phyloP scores from a whole-genome alignment of 2,113 vertebrate genomes.

The Rhinoderma darwinii region DNA sequence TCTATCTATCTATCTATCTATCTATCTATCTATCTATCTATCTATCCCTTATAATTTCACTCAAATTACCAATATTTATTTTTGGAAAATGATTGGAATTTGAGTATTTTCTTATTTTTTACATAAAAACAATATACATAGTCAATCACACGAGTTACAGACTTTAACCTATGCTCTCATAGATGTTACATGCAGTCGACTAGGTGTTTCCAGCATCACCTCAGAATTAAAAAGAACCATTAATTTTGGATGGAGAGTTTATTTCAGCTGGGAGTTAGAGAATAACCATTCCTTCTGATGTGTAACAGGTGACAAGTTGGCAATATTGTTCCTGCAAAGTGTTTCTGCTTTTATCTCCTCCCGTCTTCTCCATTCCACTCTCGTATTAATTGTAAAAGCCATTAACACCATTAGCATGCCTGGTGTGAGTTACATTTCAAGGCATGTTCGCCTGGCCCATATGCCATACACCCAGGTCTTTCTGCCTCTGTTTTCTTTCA shows the following conservation, averaged over 20 bases:
- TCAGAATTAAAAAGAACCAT: conserved; percentile 20
- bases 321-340: conserved; percentile 48
- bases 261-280: conserved; percentile 8
- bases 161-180: background rate
- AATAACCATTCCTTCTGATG: conserved; percentile 33
- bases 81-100: background rate
- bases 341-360: conserved; percentile 49
- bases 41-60: too few relatives aligned
- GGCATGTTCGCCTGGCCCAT: background rate
- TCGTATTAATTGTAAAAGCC: conserved; percentile 51
- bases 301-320: conserved; percentile 56
- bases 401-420: conserved; percentile 50
- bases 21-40: too few relatives aligned
- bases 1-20: too few relatives aligned
- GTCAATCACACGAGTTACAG: background rate
- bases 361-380: background rate
- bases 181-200: background rate
- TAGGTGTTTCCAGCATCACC: background rate
- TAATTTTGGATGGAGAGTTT: conserved; percentile 3
- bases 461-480: background rate
- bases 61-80: too few relatives aligned
- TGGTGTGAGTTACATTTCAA: conserved; percentile 54
- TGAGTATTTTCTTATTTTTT: background rate
- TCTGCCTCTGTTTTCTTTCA: conserved; percentile 31
- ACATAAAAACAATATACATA: background rate